Conservation (phyloP, 2,888 invertebrate species). For the Aphidius colemani region DNA sequence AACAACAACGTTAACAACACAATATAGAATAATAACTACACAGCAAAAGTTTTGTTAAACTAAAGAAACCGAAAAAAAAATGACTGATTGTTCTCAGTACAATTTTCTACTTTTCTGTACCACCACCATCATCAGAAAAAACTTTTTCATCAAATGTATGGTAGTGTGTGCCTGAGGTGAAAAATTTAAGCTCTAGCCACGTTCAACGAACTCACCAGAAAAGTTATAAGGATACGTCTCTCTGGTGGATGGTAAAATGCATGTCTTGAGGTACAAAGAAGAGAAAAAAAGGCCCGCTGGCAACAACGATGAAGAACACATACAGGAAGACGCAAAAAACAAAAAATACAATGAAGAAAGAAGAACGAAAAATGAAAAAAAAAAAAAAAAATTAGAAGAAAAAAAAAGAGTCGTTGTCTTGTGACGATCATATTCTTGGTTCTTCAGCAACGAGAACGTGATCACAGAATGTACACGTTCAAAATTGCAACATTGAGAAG, state of each 20-base stretch:
- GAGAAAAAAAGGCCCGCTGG: slow-evolving; percentile 19
- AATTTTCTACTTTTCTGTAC: too few relatives aligned
- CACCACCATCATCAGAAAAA: too few relatives aligned
- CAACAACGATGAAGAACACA: background rate
- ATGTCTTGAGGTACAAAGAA: slow-evolving; percentile 21
- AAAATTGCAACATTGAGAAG: slow-evolving; percentile 7
- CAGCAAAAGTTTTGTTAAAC: too few relatives aligned
- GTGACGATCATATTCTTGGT: slow-evolving; percentile 25
- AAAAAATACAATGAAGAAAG: too few relatives aligned
- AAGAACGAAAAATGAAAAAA: background rate
- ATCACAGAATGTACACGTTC: slow-evolving; percentile 12
- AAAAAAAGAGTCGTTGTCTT: slow-evolving; percentile 14
- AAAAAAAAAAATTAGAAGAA: slow-evolving; percentile 16
- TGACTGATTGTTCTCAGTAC: too few relatives aligned
- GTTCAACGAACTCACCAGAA: slow-evolving; percentile 29
- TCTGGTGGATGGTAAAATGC: slow-evolving; percentile 24
- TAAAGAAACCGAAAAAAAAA: too few relatives aligned
- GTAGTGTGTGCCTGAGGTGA: slow-evolving; percentile 27
- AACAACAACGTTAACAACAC: too few relatives aligned
- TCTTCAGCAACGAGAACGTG: slow-evolving; percentile 1
- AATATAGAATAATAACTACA: too few relatives aligned
- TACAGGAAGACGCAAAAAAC: too few relatives aligned
- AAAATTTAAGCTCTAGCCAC: slow-evolving; percentile 26
- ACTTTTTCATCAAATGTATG: too few relatives aligned
- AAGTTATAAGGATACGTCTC: slow-evolving; percentile 35